Base-by-base conservation (phyloP, 2,888 invertebrate genomes). In the Notodonta dromedarius region DNA sequence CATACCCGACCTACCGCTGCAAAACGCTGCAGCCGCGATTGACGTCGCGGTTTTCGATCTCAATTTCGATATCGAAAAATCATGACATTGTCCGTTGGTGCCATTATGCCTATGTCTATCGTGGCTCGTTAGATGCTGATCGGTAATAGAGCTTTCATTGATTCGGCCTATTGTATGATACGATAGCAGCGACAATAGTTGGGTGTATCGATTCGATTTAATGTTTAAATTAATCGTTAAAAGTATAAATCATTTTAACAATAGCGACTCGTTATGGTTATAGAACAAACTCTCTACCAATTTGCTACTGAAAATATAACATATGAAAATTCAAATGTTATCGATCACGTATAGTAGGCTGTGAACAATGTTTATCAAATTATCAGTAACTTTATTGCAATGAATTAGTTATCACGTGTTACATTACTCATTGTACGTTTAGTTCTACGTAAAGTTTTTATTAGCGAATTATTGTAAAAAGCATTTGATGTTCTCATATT, bases 1-100 rank as follows among this genome's bases (percentile, higher is more conserved):
- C 93, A 88, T 92, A 83, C 87, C 77, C 77, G 75, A 83, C 83
- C 79, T 80, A 83, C 81, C 84, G 83, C 83, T 82, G 87, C 86
- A 86, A 84, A 80, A 78, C 82, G 80, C 71, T 83, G 85, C 84
- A 86, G 73, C 76, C 71, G 72, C 74, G 73, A 77, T 74, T 80
- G 73, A 77, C 76, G 80, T 74, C 76, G 79, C 70, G 71, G 78
- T 82, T 81, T 80, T 78, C 74, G 75, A 78, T 77, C 76, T 77
- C 74, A 79, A 79, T 82, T 77, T 76, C 73, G 78, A 82, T 84
- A 83, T 81, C 73, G 67, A 78, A 82, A 77, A 79, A 77, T 80
- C 79, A 78, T 80, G 79, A 77, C 77, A 74, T 73, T 76, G 77
- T 74, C 71, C 65, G 67, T 71, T 62, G 59, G 57, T 65, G 35